Evolutionary conservation across 2,888 invertebrate species (phyloP).

Genomic region (Macaria notata): DNA sequence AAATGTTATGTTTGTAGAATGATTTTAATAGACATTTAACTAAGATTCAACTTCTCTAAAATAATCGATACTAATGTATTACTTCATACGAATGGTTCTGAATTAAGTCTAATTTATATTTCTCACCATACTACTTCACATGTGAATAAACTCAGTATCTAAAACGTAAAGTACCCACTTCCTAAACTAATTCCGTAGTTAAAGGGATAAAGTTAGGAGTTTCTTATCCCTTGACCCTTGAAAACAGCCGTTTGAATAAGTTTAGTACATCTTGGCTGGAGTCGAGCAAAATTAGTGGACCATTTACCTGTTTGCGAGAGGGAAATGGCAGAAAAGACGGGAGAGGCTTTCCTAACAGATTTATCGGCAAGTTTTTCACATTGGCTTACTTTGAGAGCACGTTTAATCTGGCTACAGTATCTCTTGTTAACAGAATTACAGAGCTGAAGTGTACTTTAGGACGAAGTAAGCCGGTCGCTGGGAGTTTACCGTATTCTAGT

Average conservation of each 20-base stretch:
- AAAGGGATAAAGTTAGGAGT: slow-evolving; percentile 26
- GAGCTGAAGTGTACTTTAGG: neutral
- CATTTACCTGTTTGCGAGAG: slow-evolving; percentile 17
- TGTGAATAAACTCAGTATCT: no score
- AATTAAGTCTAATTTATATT: no score
- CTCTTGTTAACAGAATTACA: slow-evolving; percentile 7
- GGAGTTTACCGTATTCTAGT: no score
- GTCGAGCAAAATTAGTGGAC: slow-evolving; percentile 17
- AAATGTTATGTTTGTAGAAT: no score
- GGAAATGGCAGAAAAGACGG: slow-evolving; percentile 1
- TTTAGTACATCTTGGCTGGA: slow-evolving; percentile 23
- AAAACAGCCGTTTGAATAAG: slow-evolving; percentile 33
- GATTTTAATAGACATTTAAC: no score
- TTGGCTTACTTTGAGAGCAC: slow-evolving; percentile 3
- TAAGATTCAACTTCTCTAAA: no score
- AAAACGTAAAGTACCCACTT: no score
- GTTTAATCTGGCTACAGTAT: slow-evolving; percentile 6
- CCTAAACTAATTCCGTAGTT: slow-evolving; percentile 6
- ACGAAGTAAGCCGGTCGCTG: neutral
- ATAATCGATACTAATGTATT: no score
- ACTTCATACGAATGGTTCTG: no score
- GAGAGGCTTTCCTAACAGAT: slow-evolving; percentile 5
- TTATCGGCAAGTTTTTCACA: slow-evolving; percentile 7
- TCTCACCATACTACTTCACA: no score
- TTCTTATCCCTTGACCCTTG: slow-evolving; percentile 30